Conservation (phyloP, 2,888 invertebrate genomes). For the Polyploca ridens region DNA sequence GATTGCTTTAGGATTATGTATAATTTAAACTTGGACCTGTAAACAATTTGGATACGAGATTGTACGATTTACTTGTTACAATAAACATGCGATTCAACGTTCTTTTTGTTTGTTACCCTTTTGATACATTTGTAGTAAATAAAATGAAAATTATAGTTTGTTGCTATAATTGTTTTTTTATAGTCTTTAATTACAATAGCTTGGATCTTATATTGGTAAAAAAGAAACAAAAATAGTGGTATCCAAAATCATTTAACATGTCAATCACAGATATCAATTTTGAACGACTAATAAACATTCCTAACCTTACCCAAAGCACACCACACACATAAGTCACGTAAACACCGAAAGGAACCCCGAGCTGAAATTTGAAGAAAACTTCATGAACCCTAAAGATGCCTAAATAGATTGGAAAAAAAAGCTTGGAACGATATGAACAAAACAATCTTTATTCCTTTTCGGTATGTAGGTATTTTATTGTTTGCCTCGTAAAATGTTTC, state of each 20-base stretch:
- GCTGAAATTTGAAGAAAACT: background rate
- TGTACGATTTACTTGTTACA: background rate
- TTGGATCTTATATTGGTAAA: background rate
- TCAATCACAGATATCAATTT: no score
- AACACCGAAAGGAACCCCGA: no score
- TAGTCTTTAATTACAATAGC: background rate
- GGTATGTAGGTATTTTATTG: background rate
- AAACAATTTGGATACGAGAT: background rate
- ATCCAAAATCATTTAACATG: background rate
- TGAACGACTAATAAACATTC: background rate
- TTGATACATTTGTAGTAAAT: no score
- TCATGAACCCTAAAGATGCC: background rate
- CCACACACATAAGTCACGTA: no score
- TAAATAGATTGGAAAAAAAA: background rate
- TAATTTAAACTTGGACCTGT: background rate
- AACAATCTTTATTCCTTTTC: constrained; percentile 2
- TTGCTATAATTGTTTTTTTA: no score
- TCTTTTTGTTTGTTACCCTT: no score
- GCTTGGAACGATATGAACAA: background rate
- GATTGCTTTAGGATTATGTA: background rate
- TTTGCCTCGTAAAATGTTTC: background rate
- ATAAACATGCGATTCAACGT: no score
- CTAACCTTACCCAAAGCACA: background rate
- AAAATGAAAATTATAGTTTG: no score
- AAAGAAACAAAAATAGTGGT: background rate